phyloP scores from a whole-genome alignment of 92 coral and sea anemone species.

The Phenganax subtilis region DNA sequence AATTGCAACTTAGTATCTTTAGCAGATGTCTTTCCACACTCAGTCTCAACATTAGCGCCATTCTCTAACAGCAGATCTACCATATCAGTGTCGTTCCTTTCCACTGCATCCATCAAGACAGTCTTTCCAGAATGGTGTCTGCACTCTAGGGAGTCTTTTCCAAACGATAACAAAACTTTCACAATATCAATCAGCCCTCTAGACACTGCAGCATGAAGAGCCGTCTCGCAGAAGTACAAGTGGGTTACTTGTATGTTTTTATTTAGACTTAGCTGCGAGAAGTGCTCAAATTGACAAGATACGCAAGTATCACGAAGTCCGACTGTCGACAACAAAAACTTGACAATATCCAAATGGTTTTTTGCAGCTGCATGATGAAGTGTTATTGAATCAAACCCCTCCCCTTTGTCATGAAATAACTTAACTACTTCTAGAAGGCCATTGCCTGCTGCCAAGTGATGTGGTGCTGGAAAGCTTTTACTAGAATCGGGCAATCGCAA shows the following conservation, averaged over 20 bases:
- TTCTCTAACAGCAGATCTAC: conserved; percentile 20
- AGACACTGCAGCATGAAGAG: conserved; percentile 56
- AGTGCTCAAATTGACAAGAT: conserved; percentile 18
- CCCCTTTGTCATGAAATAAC: too few relatives aligned
- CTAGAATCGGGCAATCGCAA: conserved; percentile 23
- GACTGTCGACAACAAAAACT: conserved; percentile 34
- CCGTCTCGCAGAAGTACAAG: conserved; percentile 52
- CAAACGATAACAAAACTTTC: too few relatives aligned
- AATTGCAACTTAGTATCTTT: too few relatives aligned
- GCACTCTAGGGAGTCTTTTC: too few relatives aligned
- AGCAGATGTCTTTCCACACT: too few relatives aligned
- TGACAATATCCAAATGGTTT: conserved; percentile 39
- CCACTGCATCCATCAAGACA: conserved; percentile 56
- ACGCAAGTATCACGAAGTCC: conserved; percentile 44
- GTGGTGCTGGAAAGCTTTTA: conserved; percentile 44
- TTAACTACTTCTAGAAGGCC: conserved; percentile 31
- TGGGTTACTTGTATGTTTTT: conserved; percentile 35
- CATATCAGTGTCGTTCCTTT: conserved; percentile 27
- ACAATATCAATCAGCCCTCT: too few relatives aligned
- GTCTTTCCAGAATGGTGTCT: conserved; percentile 9
- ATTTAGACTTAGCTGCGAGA: neutral
- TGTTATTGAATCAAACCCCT: too few relatives aligned
- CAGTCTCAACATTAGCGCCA: conserved; percentile 20
- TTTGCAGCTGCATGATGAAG: too few relatives aligned
- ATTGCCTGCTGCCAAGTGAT: conserved; percentile 55